Base-by-base conservation (phyloP, 2,113 vertebrate genomes). In the Sterrhoptilus dennistouni region DNA sequence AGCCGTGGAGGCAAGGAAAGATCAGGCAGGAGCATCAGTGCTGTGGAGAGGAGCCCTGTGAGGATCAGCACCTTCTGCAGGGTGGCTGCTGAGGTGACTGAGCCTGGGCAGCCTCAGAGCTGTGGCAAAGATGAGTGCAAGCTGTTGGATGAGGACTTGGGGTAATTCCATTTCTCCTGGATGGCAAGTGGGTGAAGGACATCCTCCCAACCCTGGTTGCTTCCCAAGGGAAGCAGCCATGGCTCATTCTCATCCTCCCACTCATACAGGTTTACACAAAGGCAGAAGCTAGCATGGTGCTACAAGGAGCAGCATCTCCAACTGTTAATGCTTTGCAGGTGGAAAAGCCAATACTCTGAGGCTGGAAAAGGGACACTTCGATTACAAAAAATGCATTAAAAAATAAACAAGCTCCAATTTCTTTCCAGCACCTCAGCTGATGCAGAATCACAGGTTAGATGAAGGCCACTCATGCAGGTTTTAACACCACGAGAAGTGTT, bases 321-420 rank as follows among this genome's bases (percentile, higher is more conserved):
- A 1, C 4, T 27, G 9, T 13, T 36, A n/a, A 12, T 2, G 5
- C 13, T 12, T 27, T 23, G 21, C 44, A 19, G 15, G 5, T n/a
- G 14, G 27, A 50, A 57, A 44, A n/a, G 33, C 19, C 0, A 0
- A 36, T 0, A 1, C 4, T 9, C 45, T 29, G 44, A 63, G 5
- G 14, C 42, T 25, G 17, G 28, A 63, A 49, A 2, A 3, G 8
- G 10, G 22, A 20, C 1, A 2, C 10, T 76, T 85, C 5, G 33
- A 44, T 6, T 1, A 20, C 49, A 81, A 79, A 56, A 68, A 18
- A 23, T 3, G 31, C 1, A 38, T 19, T 5, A 27, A 42, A 38
- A 64, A 81, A 33, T 3, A 65, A 66, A 45, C 8, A 71, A 45
- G 31, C 12, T 8, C 18, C 11, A 19, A 20, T 54, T 16, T 35